phyloP scores from a whole-genome alignment of 2,888 invertebrate genomes.

The Cantharis rufa region DNA sequence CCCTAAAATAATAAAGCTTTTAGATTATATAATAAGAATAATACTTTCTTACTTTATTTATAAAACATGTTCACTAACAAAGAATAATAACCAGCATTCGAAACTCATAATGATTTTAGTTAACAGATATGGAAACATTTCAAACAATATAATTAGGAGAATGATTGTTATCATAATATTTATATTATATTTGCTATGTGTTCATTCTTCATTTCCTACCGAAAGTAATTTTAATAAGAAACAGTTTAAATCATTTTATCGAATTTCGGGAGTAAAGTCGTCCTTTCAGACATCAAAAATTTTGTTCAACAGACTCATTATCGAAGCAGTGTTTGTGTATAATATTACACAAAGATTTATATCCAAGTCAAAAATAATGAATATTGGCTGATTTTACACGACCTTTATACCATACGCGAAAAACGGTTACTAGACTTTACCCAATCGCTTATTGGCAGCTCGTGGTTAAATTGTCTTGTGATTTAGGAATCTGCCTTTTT shows the following conservation, averaged over 20 bases:
- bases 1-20: conserved; percentile 41
- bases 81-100: background rate
- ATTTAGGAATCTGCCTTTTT: too few species aligned
- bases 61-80: background rate
- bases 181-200: background rate
- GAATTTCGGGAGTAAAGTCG: too few species aligned
- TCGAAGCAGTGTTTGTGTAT: too few species aligned
- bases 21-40: background rate
- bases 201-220: background rate
- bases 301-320: too few species aligned
- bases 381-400: too few species aligned
- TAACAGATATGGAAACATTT: background rate
- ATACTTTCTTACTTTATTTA: background rate
- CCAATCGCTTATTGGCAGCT: too few species aligned
- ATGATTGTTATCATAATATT: background rate
- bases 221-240: background rate
- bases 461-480: too few species aligned
- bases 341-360: too few species aligned
- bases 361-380: too few species aligned
- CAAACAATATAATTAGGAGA: background rate
- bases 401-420: too few species aligned
- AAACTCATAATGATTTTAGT: background rate
- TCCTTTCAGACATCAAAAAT: too few species aligned
- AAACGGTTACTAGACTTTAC: too few species aligned
- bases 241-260: background rate